Evolutionary conservation across 2,797 vertebrate genomes (phyloP).

Genomic region (Ctenopoma multispine): DNA sequence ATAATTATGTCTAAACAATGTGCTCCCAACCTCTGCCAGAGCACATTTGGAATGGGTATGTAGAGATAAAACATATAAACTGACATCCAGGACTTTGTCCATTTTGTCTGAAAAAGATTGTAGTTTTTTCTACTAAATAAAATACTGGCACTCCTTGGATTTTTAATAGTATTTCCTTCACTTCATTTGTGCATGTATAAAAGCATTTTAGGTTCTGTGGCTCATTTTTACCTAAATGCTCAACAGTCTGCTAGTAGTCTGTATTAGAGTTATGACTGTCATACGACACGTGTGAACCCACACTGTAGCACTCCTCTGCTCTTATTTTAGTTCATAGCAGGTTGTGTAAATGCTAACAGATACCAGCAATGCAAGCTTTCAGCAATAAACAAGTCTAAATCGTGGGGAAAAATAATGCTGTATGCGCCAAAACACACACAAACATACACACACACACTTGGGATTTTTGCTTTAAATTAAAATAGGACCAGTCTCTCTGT

Average conservation of each 20-base stretch:
- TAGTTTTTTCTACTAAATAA: constrained; percentile 39
- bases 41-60: constrained; percentile 50
- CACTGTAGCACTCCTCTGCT: constrained; percentile 19
- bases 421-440: not conserved
- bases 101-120: constrained; percentile 59
- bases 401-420: constrained; percentile 37
- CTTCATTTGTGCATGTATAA: constrained; percentile 15
- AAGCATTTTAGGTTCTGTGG: constrained; percentile 11
- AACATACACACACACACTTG: not conserved
- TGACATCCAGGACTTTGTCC: constrained; percentile 63
- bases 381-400: constrained; percentile 57
- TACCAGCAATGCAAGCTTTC: constrained; percentile 38
- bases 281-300: constrained; percentile 16
- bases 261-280: constrained; percentile 7
- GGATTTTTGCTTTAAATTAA: not conserved
- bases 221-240: not conserved
- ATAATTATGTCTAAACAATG: constrained; percentile 83
- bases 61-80: constrained; percentile 60
- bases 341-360: constrained; percentile 36
- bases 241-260: not conserved
- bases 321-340: constrained; percentile 54
- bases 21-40: constrained; percentile 66
- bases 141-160: constrained; percentile 7
- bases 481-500: constrained; percentile 23
- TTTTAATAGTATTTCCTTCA: too few species aligned